Conservation (phyloP, 2,888 invertebrate genomes). For the Rhamphomyia laevipes region DNA sequence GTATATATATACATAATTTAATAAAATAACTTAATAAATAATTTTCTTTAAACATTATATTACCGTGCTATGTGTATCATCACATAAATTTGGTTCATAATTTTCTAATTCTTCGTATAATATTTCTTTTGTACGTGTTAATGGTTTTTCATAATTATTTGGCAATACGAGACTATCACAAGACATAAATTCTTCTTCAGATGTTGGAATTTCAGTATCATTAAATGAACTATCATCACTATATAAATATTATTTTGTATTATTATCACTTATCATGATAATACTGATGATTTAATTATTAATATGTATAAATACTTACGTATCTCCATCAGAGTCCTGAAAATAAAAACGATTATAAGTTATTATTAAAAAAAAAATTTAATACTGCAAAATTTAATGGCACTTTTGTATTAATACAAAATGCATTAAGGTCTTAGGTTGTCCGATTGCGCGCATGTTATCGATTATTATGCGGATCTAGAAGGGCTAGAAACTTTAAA, state of each 20-base stretch:
- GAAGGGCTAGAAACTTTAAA: too few species aligned
- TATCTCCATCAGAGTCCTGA: too few species aligned
- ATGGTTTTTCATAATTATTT: conserved; percentile 4
- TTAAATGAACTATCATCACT: conserved; percentile 8
- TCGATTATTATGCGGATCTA: too few species aligned
- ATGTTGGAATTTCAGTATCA: conserved; percentile 9
- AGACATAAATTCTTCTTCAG: conserved; percentile 9
- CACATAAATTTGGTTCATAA: conserved; percentile 3
- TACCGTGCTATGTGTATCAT: neutral
- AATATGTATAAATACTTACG: too few species aligned
- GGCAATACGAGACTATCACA: neutral
- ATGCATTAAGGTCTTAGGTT: too few species aligned
- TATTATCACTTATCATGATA: too few species aligned
- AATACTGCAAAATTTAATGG: too few species aligned
- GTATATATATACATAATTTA: neutral
- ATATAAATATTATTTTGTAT: neutral
- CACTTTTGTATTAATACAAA: too few species aligned
- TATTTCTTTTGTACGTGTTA: conserved; percentile 3
- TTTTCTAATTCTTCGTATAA: conserved; percentile 7
- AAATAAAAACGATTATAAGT: too few species aligned
- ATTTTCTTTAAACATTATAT: neutral
- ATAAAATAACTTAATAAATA: neutral
- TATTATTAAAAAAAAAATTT: too few species aligned
- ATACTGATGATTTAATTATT: neutral
- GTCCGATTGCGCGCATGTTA: too few species aligned